Percentiles rank a stretch among this genome's conserved stretches.
Evolutionary conservation across 2,797 vertebrate species (phyloP).

Genomic region (Perodicticus potto): DNA sequence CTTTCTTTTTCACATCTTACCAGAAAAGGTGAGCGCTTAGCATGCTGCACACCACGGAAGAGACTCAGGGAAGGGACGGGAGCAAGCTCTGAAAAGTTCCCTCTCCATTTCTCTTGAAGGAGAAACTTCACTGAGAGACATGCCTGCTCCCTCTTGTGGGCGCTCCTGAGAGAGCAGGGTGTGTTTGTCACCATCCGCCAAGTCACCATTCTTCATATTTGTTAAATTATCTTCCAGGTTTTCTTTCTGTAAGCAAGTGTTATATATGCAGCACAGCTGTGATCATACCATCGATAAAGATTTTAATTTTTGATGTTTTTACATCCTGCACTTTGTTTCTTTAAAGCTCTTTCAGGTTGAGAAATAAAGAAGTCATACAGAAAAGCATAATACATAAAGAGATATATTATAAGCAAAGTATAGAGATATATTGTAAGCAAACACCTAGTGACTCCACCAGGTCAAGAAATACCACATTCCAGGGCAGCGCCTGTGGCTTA

Average conservation of each 20-base stretch:
- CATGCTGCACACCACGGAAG: background rate
- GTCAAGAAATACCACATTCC: background rate
- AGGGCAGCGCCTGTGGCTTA: too few relatives aligned
- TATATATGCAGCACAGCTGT: background rate
- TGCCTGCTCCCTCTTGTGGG: background rate
- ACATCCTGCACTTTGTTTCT: background rate
- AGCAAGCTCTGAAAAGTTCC: background rate
- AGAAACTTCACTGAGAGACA: background rate
- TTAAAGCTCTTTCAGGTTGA: background rate
- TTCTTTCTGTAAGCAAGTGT: background rate
- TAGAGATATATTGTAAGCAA: background rate
- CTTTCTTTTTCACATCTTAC: background rate
- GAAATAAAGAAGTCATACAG: background rate
- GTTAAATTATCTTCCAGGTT: background rate
- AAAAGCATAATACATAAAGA: background rate
- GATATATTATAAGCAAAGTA: too few relatives aligned
- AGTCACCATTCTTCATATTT: background rate
- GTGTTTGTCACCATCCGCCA: background rate
- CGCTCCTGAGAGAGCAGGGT: background rate
- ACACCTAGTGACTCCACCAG: background rate
- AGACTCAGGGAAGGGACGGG: background rate
- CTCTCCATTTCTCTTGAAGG: too few relatives aligned
- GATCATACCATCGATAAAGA: background rate
- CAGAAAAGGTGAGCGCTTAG: background rate
- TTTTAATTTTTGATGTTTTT: slow-evolving; percentile 7